Evolutionary conservation across 2,797 vertebrate species (phyloP), one percentile per base, ranked within the genome.

Genomic region (Phataginus tricuspis): DNA sequence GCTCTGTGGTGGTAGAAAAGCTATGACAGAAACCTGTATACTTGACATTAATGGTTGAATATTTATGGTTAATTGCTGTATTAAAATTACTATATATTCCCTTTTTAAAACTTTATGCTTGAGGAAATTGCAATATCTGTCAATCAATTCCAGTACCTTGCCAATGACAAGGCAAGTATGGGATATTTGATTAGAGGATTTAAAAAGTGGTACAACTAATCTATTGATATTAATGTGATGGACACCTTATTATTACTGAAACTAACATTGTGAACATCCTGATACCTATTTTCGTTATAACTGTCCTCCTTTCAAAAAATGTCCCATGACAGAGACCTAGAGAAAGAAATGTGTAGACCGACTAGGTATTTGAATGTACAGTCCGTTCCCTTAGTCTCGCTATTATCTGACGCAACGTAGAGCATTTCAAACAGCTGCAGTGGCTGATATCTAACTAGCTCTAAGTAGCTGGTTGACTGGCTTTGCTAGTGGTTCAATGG

Each of bases 111-210:
- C 45, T 45, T 45, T 68, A 39, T 25, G 4, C 42, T 39, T 86
- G 74, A 92, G 8, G 11, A 83, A 72, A 68, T 83, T 57, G 61
- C 11, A 79, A 86, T 31, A 57, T 4, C 27, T 74, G 2, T 42
- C n/a, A 55, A 79, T 92, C 19, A 97, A 31, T 91, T 96, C 9
- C 19, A 77, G 21, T 69, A 31, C 63, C 21, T 84, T 93, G 11
- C 12, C 29, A 87, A 69, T 74, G 80, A 72, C 5, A 53, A 29
- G 14, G 27, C n/a, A 94, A 91, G 53, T 55, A 68, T 21, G n/a
- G 34, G 25, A 80, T 8, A 68, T 18, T 13, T 53, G 77, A 77
- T 61, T 45, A 78, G 29, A 93, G 16, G 19, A 57, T 78, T 77
- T 19, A 19, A 49, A 84, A 49, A 69, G 4, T 11, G 4, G 3